A percentile compares a stretch with the other conserved stretches of the same genome.
Evolutionary conservation across 2,113 vertebrate genomes (phyloP).

Genomic region (Phainopepla nitens): DNA sequence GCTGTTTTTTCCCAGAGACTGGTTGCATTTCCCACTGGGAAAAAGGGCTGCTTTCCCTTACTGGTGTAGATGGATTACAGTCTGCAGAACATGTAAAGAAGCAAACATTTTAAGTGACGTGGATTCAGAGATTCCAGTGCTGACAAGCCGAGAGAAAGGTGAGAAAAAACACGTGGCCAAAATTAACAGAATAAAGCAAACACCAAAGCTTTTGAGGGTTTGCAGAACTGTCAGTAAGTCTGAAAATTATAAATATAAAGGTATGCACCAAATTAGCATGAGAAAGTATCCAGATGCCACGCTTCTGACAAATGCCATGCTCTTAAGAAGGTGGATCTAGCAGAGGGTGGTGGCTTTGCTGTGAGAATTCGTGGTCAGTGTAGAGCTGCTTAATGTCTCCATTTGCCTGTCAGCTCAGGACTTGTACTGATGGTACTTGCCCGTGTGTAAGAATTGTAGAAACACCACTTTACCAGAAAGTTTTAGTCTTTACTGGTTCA

Average conservation of each 20-base stretch:
- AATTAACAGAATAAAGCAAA: constrained; percentile 10
- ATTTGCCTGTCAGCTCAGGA: not conserved
- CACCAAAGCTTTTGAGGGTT: not conserved
- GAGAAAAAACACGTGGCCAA: not conserved
- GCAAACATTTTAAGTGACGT: not conserved
- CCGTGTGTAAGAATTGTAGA: not conserved
- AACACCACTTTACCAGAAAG: not conserved
- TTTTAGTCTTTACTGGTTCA: not conserved
- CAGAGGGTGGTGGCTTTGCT: not conserved
- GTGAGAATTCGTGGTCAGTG: not conserved
- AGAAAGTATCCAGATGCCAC: not conserved
- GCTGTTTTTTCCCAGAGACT: not conserved
- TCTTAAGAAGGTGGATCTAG: not conserved
- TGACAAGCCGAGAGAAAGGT: constrained; percentile 18
- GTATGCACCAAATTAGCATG: not conserved
- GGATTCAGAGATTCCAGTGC: not conserved
- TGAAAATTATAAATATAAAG: not conserved
- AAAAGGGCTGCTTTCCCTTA: not conserved
- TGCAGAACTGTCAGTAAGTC: not conserved
- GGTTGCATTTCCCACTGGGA: not conserved
- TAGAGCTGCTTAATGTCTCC: not conserved
- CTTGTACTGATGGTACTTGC: not conserved
- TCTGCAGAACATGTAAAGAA: not conserved
- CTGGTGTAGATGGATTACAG: not conserved
- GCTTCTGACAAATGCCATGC: not conserved